These are phyloP conservation scores for Sebastes matsubarae DNA, from an alignment of 2,797 vertebrate genomes.

Conservation along the genomic window DNA sequence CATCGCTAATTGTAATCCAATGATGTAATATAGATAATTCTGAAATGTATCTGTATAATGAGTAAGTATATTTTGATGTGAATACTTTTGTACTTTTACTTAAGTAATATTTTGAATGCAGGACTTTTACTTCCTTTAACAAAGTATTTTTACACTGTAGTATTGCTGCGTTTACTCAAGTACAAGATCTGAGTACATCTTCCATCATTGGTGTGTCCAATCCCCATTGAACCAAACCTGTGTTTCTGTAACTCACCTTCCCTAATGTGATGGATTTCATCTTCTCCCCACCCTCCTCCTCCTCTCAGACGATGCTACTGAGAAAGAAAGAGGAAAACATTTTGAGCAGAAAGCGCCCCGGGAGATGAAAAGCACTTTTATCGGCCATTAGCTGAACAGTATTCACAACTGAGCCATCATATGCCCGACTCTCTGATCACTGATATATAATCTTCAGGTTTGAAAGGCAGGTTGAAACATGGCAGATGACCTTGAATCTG, in stretches of 20 bases:
- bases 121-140: too few species aligned
- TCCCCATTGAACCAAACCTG: neutral
- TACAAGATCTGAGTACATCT: too few species aligned
- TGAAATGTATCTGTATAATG: too few species aligned
- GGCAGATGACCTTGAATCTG: neutral
- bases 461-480: constrained; percentile 5
- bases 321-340: constrained; percentile 19
- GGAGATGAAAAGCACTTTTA: constrained; percentile 62
- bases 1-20: too few species aligned
- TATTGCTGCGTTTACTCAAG: too few species aligned
- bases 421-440: constrained; percentile 14
- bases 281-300: constrained; percentile 9
- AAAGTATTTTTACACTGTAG: too few species aligned
- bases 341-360: constrained; percentile 26
- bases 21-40: too few species aligned
- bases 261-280: neutral
- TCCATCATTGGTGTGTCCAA: too few species aligned
- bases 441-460: constrained; percentile 5
- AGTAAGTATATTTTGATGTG: too few species aligned
- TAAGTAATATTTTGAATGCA: too few species aligned
- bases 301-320: constrained; percentile 11
- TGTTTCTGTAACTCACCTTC: neutral
- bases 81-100: too few species aligned
- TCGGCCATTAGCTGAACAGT: constrained; percentile 53
- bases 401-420: constrained; percentile 36